phyloP scores from a whole-genome alignment of 2,888 invertebrate genomes.

The Melanostoma mellinum region DNA sequence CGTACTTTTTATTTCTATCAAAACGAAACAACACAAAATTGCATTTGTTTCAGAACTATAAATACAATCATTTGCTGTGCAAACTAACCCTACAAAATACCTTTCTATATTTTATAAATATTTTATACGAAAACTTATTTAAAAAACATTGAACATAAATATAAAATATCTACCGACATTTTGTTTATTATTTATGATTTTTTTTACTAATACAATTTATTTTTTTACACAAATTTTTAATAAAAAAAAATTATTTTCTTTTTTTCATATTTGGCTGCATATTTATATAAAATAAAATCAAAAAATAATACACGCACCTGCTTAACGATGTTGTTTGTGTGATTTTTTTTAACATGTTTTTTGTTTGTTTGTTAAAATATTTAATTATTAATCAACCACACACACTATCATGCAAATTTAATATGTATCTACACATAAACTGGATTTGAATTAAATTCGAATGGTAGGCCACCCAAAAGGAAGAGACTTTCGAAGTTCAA shows the following conservation, averaged over 20 bases:
- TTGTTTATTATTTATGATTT: conserved; percentile 37
- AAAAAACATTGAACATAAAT: conserved; percentile 43
- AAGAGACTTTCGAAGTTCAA: conserved; percentile 95
- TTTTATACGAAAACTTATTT: conserved; percentile 3
- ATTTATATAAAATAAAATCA: conserved; percentile 38
- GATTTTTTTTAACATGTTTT: conserved; percentile 80
- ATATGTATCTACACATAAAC: conserved; percentile 49
- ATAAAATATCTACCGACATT: conserved; percentile 80
- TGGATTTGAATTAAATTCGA: conserved; percentile 52
- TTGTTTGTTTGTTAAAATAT: conserved; percentile 25
- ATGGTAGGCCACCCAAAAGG: conserved; percentile 94
- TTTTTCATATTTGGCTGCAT: conserved; percentile 77
- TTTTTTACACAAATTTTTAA: conserved; percentile 53
- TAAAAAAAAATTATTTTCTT: conserved; percentile 65
- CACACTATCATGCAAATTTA: conserved; percentile 81
- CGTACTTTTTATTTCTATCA: neutral
- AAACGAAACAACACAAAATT: neutral
- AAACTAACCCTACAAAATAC: conserved; percentile 31
- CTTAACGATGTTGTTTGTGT: conserved; percentile 66
- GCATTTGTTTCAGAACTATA: conserved; percentile 9
- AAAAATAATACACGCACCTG: conserved; percentile 63
- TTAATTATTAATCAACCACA: conserved; percentile 82
- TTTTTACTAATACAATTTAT: conserved; percentile 63
- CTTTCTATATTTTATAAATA: neutral
- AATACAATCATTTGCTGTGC: conserved; percentile 33